Evolutionary conservation across 2,797 vertebrate species (phyloP), one percentile per base, ranked within the genome.

Genomic region (Mus caroli): DNA sequence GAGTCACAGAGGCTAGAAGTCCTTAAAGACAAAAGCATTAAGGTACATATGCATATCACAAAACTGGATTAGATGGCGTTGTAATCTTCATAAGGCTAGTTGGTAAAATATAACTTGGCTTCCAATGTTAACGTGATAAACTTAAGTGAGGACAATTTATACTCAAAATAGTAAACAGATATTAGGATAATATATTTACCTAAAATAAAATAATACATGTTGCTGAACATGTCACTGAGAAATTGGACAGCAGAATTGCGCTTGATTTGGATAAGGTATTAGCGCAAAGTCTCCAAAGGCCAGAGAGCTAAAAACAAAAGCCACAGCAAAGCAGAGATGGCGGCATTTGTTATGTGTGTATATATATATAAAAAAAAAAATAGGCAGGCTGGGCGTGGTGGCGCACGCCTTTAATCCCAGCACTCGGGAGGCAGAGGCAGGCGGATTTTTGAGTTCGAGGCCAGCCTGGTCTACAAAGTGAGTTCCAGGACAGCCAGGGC

Each of bases 121-220:
- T 91, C 80, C 11, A 94, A 94, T 76, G 37, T 71, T 71, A 80
- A 69, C 26, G 26, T 9, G n/a, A 43, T 31, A 95, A 95, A 75
- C 12, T 17, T 86, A 88, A 3, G 1, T 17, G 12, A 90, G 43
- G 20, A 84, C 6, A 85, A 94, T 54, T 76, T 88, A 84, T 40
- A 93, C 3, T 80, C 75, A 92, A 87, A 94, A 94, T 1, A 79
- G 34, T 83, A 37, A 94, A 79, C 4, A 84, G 54, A 84, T 71
- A 73, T 28, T 60, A 73, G 22, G 28, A 80, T 56, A 94, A 73
- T 60, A 26, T 22, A 86, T 88, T 86, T 71, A 69, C 26, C 67
- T 31, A 88, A 85, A 86, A 46, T n/a, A 93, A 94, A 76, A 15
- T 56, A 93, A 88, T 85, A 88, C n/a, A 58, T 82, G 28, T 40